Evolutionary conservation across 2,888 invertebrate species (phyloP), one percentile per base, ranked within the genome.

Genomic region (Zaprionus lineosus): DNA sequence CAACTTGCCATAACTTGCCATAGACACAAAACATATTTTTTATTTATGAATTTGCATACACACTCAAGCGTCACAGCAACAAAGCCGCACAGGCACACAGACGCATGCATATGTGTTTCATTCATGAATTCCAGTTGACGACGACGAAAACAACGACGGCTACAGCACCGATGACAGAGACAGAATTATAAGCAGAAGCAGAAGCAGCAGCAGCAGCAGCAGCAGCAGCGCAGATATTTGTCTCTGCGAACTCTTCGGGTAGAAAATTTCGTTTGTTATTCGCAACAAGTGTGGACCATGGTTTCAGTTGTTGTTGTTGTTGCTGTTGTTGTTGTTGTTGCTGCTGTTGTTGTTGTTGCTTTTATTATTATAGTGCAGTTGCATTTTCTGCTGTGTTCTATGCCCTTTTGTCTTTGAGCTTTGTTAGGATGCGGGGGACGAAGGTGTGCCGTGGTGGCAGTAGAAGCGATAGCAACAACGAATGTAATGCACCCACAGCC

Each of bases 11-110:
- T 29, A 59, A 46, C 68, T 60, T 33, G 40, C 44, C 55, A 73
- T 53, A 67, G 61, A 69, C 55, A 67, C 46, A 74, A 53, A 70
- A 74, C 56, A 71, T 67, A 79, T 74, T 65, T 77, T 65, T 59
- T 81, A 65, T 84, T 74, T 78, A 83, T 83, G 72, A 84, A 84
- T 78, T 78, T 78, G 85, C 85, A 78, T 84, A 78, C 85, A 84
- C 79, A 83, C 75, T 83, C 67, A 71, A 50, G 43, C 46, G 43
- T 40, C 44, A 21, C 41, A 53, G 24, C 44, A 40, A 26, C 36
- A 57, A 52, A 11, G 28, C 52, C 31, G 58, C 52, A 31, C 36
- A 37, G 41, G 33, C 15, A 56, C 29, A 56, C 31, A 44, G 11
- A 37, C 16, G 51, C 36, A 57, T 84, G 76, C 61, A 83, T 84